These are phyloP conservation scores for Edolisoma coerulescens DNA, from an alignment of 2,113 vertebrate genomes.

Conservation along the genomic window DNA sequence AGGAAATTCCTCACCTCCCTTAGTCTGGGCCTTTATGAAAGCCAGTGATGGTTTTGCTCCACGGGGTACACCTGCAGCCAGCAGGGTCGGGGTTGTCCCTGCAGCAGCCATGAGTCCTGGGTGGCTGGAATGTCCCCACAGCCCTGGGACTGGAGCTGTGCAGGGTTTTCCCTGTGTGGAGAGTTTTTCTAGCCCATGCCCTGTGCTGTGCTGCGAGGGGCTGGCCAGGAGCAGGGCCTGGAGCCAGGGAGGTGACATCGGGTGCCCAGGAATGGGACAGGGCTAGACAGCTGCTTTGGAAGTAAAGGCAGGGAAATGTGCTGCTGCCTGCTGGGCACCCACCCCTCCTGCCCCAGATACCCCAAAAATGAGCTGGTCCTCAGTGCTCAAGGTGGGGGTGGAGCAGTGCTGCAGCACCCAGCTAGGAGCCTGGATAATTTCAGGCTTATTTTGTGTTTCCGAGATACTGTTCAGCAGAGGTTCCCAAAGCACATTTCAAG, in stretches of 20 bases:
- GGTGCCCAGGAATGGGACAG: neutral
- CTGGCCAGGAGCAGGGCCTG: neutral
- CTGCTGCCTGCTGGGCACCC: neutral
- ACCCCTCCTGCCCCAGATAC: neutral
- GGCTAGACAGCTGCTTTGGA: neutral
- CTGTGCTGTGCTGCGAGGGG: neutral
- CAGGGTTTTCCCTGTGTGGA: neutral
- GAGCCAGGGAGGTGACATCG: fast-evolving
- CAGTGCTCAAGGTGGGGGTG: too few relatives aligned
- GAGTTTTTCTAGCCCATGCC: neutral
- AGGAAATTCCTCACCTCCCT: neutral
- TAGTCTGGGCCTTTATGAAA: neutral
- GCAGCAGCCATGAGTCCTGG: neutral
- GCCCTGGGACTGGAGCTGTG: neutral
- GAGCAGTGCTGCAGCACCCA: neutral
- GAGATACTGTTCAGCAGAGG: neutral
- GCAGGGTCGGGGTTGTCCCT: fast-evolving
- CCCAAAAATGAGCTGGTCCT: neutral
- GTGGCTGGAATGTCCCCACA: neutral
- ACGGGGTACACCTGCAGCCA: fast-evolving
- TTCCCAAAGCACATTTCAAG: neutral
- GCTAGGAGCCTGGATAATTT: neutral
- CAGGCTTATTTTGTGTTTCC: neutral
- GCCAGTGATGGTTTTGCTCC: neutral
- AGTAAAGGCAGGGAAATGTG: neutral